Conservation (phyloP, 2,113 vertebrate species). For the Oryctolagus cuniculus region DNA sequence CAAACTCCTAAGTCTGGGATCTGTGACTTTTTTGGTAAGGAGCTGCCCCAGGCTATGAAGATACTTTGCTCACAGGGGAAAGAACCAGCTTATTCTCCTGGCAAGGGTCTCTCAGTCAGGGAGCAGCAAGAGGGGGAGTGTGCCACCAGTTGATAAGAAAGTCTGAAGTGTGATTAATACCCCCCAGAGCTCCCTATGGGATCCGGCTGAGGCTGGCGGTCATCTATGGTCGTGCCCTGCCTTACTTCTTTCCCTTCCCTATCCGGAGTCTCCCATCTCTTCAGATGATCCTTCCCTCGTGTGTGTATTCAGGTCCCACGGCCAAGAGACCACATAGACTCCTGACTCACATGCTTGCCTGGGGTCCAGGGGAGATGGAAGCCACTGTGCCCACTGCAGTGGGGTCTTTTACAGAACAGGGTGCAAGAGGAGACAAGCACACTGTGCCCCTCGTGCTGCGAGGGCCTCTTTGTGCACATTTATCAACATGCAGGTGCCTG, state of each 20-base stretch:
- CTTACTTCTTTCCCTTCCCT: not conserved
- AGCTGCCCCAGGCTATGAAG: rapidly evolving
- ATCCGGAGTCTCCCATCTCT: not conserved
- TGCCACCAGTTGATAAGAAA: not conserved
- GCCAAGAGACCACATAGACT: too few species aligned
- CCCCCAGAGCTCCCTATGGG: not conserved
- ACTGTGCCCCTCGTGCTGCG: rapidly evolving
- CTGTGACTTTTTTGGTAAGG: not conserved
- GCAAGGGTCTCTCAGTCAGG: not conserved
- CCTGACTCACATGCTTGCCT: rapidly evolving
- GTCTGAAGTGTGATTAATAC: not conserved
- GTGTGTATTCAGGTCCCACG: not conserved
- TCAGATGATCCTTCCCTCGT: too few species aligned
- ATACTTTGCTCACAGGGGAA: not conserved
- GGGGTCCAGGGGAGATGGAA: not conserved
- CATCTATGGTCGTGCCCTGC: not conserved
- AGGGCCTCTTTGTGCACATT: rapidly evolving
- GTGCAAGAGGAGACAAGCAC: too few species aligned
- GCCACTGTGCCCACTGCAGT: rapidly evolving
- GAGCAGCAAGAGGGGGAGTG: rapidly evolving
- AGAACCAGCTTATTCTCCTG: not conserved
- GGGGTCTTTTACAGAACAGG: not conserved
- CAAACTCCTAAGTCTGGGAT: rapidly evolving
- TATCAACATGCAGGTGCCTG: not conserved
- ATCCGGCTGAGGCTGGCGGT: not conserved